Evolutionary conservation across 2,797 vertebrate genomes (phyloP), one percentile per base, ranked within the genome.

Genomic region (Propithecus perrieri): DNA sequence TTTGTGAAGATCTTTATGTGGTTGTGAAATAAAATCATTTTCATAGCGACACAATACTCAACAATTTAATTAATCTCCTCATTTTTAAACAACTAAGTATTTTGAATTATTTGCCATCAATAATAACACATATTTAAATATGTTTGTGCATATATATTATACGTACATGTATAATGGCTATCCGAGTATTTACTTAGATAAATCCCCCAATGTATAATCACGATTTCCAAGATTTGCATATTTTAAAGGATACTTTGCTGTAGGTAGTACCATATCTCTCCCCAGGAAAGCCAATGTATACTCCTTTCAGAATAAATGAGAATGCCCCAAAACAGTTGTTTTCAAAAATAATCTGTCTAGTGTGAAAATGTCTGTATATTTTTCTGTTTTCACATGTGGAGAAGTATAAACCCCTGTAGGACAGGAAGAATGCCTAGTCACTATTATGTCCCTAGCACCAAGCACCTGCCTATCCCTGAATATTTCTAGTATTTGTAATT

Each of bases 61-160:
- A 46, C 26, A 33, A 38, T 63, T 80, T 72, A 55, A 12, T 50
- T 86, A 85, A 83, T 30, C 35, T 28, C 33, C 1, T 85, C 20
- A 74, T 69, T 88, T 48, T 78, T 85, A 75, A 89, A 88, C 7
- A 85, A 86, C 3, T 7, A 35, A 67, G 18, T 55, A 41, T 91
- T 96, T 93, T 91, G 79, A 91, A 88, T 91, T 69, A 48, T 53
- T 80, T 90, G 26, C 24, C 22, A 76, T 59, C 30, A 61, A 38
- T 74, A 61, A 69, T 1, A 71, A 65, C 7, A 59, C 61, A 85
- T 43, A 84, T 65, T 46, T 90, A 67, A 95, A 43, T 59, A 24
- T 46, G 18, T 50, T 22, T 87, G 18, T 84, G 10, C 81, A 28
- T 41, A 38, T 17, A n/a, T 59, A 50, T 30, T 9, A 18, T 14